Percentiles rank a stretch among this genome's conserved stretches.
Evolutionary conservation across 2,888 invertebrate genomes (phyloP).

Genomic region (Tetramorium bicarinatum): DNA sequence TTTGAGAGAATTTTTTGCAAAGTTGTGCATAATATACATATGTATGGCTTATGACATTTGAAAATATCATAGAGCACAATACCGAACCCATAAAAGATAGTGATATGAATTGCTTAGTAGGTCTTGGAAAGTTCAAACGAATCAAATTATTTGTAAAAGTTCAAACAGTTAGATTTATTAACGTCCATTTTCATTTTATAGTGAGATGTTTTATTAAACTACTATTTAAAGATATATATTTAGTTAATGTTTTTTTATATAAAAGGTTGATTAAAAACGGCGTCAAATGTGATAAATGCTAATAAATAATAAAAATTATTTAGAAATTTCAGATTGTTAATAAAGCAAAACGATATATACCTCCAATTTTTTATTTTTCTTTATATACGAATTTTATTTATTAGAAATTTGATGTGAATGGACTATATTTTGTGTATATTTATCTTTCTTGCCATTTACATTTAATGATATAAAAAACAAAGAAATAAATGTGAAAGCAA

Average conservation of each 20-base stretch:
- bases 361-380: background rate
- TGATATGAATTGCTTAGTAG: conserved; percentile 15
- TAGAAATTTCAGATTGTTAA: background rate
- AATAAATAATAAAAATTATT: conserved; percentile 16
- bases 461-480: background rate
- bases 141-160: conserved; percentile 25
- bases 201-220: background rate
- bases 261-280: background rate
- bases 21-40: background rate
- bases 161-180: conserved; percentile 41
- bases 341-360: background rate
- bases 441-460: background rate
- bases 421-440: background rate
- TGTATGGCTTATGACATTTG: conserved; percentile 31
- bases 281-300: background rate
- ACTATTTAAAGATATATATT: conserved; percentile 11
- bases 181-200: background rate
- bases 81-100: background rate
- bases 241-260: background rate
- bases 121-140: conserved; percentile 22
- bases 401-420: background rate
- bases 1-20: background rate
- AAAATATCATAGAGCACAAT: conserved; percentile 21
- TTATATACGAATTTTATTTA: background rate
- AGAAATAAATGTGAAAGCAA: background rate